Base-by-base conservation (phyloP, 2,113 vertebrate genomes). In the Erythrocercus mccallii region DNA sequence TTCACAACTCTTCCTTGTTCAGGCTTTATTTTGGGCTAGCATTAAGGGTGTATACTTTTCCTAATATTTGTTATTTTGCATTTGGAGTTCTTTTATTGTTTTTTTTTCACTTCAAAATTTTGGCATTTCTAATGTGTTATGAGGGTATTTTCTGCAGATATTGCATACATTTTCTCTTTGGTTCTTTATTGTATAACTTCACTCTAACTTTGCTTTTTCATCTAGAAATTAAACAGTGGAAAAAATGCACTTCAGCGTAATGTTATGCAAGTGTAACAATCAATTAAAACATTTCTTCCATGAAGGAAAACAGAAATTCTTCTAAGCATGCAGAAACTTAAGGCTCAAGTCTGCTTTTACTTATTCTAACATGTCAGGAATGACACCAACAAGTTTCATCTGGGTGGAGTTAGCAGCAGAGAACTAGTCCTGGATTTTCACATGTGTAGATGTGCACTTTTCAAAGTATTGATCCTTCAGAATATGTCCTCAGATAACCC, bases 341-440 rank as follows among this genome's bases (percentile, higher is more conserved):
- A 45, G 23, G 31, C n/a, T 81, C 42, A 81, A 51, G 20, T 86
- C 85, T 95, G 84, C 74, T 95, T 95, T 94, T 69, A 80, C 68
- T 95, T 94, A 90, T 6, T 15, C 35, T 78, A 74, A 62, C 72
- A 62, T 88, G 24, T 58, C 60, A 70, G 62, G 50, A 96, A 66
- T 15, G 17, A 74, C 33, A 88, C 45, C 38, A 71, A 85, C 38
- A 71, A 85, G 19, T 78, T 94, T 85, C 54, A 51, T 95, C 70
- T 84, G 77, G 17, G 40, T 54, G 37, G 57, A 81, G 28, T 79
- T 69, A 81, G 61, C 3, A 0, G 58, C 2, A 0, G 70, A 85
- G 70, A 80, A 53, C 20, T 60, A 66, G 31, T 74, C 57, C 73
- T 76, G 70, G 53, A 48, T 85, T 94, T 90, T 87, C 70, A 65